Evolutionary conservation across 2,888 invertebrate species (phyloP).

Genomic region (Conomelus anceps): DNA sequence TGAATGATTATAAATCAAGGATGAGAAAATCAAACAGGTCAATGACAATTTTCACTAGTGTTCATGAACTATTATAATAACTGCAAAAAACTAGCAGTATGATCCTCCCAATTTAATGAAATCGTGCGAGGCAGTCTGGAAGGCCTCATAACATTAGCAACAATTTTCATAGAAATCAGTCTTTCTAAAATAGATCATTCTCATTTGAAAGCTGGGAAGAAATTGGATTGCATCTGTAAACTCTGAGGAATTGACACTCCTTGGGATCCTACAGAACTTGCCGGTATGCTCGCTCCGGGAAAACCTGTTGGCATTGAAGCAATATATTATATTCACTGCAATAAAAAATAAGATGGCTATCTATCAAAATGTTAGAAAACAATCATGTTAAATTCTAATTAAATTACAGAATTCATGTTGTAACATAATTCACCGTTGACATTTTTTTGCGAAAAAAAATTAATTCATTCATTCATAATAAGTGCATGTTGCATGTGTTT

Average conservation of each 20-base stretch:
- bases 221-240: neutral
- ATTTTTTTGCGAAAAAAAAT: no score
- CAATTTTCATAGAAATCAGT: neutral
- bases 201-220: slow-evolving; percentile 1
- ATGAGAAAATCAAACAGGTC: neutral
- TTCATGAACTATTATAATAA: no score
- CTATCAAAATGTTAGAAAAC: no score
- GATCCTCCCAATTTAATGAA: neutral
- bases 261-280: neutral
- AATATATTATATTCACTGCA: neutral
- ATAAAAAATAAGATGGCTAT: neutral
- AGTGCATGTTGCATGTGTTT: no score
- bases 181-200: neutral
- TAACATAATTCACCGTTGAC: no score
- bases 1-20: no score
- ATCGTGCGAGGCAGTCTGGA: neutral
- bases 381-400: no score
- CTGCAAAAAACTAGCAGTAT: neutral
- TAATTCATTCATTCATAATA: no score
- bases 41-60: neutral
- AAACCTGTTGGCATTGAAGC: no score
- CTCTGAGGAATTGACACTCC: neutral
- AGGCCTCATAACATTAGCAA: neutral
- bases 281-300: neutral
- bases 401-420: no score